Base-by-base conservation (phyloP, 1,140 invertebrate genomes). In the Trichogramma pretiosum region DNA sequence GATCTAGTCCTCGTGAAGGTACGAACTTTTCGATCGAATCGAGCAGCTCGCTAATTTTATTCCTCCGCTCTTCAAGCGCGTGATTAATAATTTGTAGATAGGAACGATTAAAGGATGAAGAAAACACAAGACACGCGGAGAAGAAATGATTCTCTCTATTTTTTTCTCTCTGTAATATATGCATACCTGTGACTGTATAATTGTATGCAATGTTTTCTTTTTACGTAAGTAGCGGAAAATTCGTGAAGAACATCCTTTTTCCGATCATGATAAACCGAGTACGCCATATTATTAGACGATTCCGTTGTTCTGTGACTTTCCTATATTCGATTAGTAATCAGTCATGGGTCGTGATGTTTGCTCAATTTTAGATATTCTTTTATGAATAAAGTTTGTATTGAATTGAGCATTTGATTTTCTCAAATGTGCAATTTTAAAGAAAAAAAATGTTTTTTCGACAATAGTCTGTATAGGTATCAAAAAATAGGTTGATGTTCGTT, bases 1-100 rank as follows among this genome's bases (percentile, higher is more conserved):
- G 36, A 35, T 50, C 48, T 50, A 50, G 48, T 50, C 48, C 36
- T 50, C 48, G 48, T 37, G 48, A 34, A 33, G 48, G 41, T 41
- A 36, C 41, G 41, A 50, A 39, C 33, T 42, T 43, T 46, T 45
- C 23, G 34, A 18, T 30, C 26, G 39, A 33, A 21, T 42, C 17
- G 2, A 18, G 43, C 33, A 37, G 17, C 22, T 48, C 40, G 47
- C 40, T 24, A 42, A 42, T 32, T 35, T 48, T 19, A 42, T 7
- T 28, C 5, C 19, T 35, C 19, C 17, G n/a, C n/a, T 35, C 36
- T 38, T 35, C 19, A 7, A 39, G 37, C 40, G 28, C 19, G 36
- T 32, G 33, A n/a, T n/a, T n/a, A n/a, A n/a, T n/a, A n/a, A n/a
- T n/a, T n/a, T n/a, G n/a, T n/a, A n/a, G n/a, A n/a, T n/a, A n/a